Base-by-base conservation (phyloP, 2,888 invertebrate species). In the Odiellus spinosus region DNA sequence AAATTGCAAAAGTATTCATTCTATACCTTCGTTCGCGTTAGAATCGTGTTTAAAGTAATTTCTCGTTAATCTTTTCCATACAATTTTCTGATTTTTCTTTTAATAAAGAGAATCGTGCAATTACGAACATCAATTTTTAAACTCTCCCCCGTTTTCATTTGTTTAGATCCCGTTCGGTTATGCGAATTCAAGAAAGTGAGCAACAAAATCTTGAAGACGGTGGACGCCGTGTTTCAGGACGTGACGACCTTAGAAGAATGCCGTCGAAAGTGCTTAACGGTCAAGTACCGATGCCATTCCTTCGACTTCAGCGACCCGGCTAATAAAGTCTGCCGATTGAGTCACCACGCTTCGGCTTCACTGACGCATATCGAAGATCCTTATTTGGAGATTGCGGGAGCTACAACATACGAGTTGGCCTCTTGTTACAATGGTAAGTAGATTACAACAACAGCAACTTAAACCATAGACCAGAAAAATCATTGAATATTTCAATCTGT, bases 271-370 rank as follows among this genome's bases (percentile, higher is more conserved):
- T 88, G 88, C 66, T 72, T 88, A 48, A 84, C 82, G 66, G 85
- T 63, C 43, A 58, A 60, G 44, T 66, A 64, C 59, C 59, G 82
- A 63, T 90, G 90, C 66, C 88, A 88, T 67, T 87, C 88, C 10
- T 90, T 87, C 67, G 90, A 90, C 66, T 43, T 55, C 44, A 87
- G 87, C 44, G 90, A 88, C 64, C 87, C 86, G 55, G 87, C 87
- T 46, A 88, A 88, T 61, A 81, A 83, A 73, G 87, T 90, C 42
- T 91, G 90, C 71, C 77, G 90, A 5, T 76, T 90, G 21, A 86
- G 86, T 56, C 90, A 90, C 71, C 86, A 90, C 65, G 82, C 86
- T 44, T 76, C 84, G 56, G 82, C 87, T 35, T 87, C 88, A 15
- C 75, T 90, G 52, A 78, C 82, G 43, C 85, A 64, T 47, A 61